phyloP scores from a whole-genome alignment of 2,797 vertebrate species.

The Macrochelys suwanniensis region DNA sequence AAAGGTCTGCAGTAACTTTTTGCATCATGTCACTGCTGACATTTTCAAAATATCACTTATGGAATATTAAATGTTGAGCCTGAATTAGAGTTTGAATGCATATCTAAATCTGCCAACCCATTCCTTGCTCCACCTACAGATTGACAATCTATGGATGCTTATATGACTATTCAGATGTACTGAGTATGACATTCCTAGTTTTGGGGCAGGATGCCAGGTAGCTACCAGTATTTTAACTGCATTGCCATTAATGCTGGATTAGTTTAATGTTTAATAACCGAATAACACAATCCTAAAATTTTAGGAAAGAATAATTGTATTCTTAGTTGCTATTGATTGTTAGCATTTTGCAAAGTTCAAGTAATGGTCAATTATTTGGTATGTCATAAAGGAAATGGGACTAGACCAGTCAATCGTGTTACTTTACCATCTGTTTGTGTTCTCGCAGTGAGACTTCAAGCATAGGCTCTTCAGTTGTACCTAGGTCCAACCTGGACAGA shows the following conservation, averaged over 20 bases:
- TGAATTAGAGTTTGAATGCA: background rate
- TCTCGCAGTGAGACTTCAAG: background rate
- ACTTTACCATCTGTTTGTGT: background rate
- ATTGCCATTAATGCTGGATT: background rate
- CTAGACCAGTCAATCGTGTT: background rate
- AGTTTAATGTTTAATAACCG: too few species aligned
- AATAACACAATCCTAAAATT: background rate
- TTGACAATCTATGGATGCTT: background rate
- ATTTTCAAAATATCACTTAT: background rate
- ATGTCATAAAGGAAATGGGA: background rate
- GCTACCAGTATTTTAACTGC: background rate
- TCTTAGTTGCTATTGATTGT: constrained; percentile 20
- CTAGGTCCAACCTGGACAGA: background rate
- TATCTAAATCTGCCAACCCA: background rate
- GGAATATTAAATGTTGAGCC: background rate
- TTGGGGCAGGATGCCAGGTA: background rate
- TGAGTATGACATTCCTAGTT: background rate
- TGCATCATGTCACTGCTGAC: background rate
- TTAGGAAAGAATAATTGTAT: background rate
- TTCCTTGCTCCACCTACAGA: background rate
- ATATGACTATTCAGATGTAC: background rate
- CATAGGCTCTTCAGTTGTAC: background rate
- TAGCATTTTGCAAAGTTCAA: background rate
- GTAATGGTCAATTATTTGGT: background rate
- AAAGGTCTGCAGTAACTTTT: background rate